A percentile compares a stretch with the other conserved stretches of the same genome.
Conservation (phyloP, 2,888 invertebrate genomes). For the Metallyticus violacea region DNA sequence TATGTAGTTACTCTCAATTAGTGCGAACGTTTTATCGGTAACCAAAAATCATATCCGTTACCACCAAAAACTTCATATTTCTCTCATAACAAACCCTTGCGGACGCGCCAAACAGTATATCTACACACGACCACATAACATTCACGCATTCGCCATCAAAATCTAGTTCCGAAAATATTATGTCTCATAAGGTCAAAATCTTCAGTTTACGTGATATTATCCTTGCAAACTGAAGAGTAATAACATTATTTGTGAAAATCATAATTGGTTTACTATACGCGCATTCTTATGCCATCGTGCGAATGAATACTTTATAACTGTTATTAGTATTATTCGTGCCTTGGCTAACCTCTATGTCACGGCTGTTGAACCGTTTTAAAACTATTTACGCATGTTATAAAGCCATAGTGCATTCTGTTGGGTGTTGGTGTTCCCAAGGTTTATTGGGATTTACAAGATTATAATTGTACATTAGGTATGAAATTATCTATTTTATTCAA, state of each 20-base stretch:
- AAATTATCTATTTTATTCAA: no score
- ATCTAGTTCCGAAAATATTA: background rate
- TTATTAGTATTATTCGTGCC: background rate
- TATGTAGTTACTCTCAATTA: background rate
- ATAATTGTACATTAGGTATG: no score
- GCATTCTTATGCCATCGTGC: background rate
- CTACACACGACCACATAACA: constrained; percentile 8
- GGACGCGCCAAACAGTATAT: constrained; percentile 26
- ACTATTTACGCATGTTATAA: no score
- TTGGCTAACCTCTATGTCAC: background rate
- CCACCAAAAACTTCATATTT: background rate
- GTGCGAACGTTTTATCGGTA: background rate
- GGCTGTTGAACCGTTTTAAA: no score
- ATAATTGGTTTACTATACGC: background rate
- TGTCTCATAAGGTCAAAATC: background rate
- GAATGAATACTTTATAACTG: background rate
- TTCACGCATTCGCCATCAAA: constrained; percentile 9
- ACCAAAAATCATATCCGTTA: background rate
- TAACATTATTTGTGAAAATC: background rate
- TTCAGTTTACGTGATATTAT: background rate
- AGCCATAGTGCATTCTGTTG: no score
- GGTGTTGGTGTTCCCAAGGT: no score
- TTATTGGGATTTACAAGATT: no score
- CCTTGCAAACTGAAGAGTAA: background rate
- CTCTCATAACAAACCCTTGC: background rate